A percentile compares a stretch with the other conserved stretches of the same genome.
Conservation (phyloP, 1,140 invertebrate species). For the Drosophila sproati region DNA sequence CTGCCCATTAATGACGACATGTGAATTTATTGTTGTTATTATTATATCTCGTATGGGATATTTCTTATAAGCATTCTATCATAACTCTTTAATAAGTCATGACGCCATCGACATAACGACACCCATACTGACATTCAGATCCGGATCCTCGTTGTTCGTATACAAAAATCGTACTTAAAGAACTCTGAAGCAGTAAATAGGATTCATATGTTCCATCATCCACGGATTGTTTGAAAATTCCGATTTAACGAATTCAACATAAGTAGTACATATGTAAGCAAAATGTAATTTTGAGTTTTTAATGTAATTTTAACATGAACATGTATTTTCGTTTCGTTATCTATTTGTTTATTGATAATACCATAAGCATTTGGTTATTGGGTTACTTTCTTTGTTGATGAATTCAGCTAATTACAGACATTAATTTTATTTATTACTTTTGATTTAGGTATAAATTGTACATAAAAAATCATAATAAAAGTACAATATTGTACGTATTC, state of each 20-base stretch:
- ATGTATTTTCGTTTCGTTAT: slow-evolving; percentile 67
- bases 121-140: too few species aligned
- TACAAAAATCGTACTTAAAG: background rate
- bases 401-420: slow-evolving; percentile 72
- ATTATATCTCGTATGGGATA: too few species aligned
- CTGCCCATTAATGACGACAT: slow-evolving; percentile 17
- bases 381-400: slow-evolving; percentile 54
- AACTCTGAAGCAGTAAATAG: slow-evolving; percentile 2
- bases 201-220: slow-evolving; percentile 41
- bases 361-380: slow-evolving; percentile 59
- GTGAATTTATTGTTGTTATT: background rate
- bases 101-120: too few species aligned
- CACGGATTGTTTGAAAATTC: slow-evolving; percentile 43
- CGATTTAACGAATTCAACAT: slow-evolving; percentile 62
- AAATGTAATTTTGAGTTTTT: slow-evolving; percentile 56
- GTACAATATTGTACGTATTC: slow-evolving; percentile 58
- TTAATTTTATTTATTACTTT: slow-evolving; percentile 63
- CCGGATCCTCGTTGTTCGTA: too few species aligned
- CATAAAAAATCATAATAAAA: slow-evolving; percentile 72
- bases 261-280: slow-evolving; percentile 65
- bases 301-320: slow-evolving; percentile 69
- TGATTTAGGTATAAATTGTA: slow-evolving; percentile 63
- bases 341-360: slow-evolving; percentile 67
- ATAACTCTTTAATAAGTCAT: too few species aligned
- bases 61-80: too few species aligned